Evolutionary conservation across 2,113 vertebrate genomes (phyloP), one percentile per base, ranked within the genome.

Genomic region (Peromyscus polionotus): DNA sequence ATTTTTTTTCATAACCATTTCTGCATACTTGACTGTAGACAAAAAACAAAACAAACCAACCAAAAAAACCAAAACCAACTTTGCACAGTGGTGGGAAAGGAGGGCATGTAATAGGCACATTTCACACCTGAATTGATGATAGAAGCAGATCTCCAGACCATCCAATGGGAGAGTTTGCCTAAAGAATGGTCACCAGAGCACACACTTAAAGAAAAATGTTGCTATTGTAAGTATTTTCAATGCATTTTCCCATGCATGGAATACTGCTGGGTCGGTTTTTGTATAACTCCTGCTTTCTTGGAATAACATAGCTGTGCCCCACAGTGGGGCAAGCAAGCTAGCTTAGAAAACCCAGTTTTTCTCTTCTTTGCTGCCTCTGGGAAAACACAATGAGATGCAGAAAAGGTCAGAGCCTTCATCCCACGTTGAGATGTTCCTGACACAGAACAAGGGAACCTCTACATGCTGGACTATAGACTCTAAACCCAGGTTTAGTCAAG

Each of bases 271-370:
- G 16, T 28, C 59, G 57, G 80, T 26, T 92, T 95, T 59, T 83
- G 81, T 8, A 5, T 90, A 17, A 42, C 13, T 59, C 0, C 2
- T 17, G 61, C 13, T 61, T 81, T 54, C 76, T 39, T 54, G 24
- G 91, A 86, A 79, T 42, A 33, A 19, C 0, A 77, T 0, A 1
- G 6, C 33, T 4, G 5, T 2, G 2, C 16, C 73, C 68, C 24
- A 13, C 10, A 19, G 19, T 19, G 2, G 48, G 51, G 57, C 17
- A 8, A 54, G 68, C 0, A 1, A 77, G 75, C 17, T 0, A 1
- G 3, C 68, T 36, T 72, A 13, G 5, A 83, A 61, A 79, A 54
- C 24, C 48, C 2, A 11, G 36, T 5, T 10, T 1, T 10, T 13
- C 31, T 68, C 42, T 51, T 39, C 79, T 51, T 39, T 7, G 5